These are phyloP conservation scores for Octonoba sinensis DNA, from an alignment of 2,888 invertebrate genomes.

Conservation along the genomic window DNA sequence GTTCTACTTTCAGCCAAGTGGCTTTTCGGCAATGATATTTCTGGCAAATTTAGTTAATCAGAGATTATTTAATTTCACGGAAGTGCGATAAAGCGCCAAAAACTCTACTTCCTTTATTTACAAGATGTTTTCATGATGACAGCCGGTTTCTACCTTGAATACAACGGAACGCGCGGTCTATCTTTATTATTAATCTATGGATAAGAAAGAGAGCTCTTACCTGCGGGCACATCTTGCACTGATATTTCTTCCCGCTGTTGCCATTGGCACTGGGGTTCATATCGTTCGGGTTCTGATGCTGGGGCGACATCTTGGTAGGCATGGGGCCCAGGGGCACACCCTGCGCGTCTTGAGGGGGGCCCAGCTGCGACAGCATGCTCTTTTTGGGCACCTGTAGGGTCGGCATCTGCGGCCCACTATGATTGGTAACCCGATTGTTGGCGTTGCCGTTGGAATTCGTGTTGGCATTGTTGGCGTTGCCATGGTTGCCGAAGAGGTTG, in stretches of 20 bases:
- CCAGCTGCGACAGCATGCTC: constrained; percentile 78
- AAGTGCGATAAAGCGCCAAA: too few species aligned
- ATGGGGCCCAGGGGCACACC: constrained; percentile 71
- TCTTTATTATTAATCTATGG: too few species aligned
- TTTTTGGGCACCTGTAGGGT: constrained; percentile 69
- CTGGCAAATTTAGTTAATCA: too few species aligned
- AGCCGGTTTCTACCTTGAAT: too few species aligned
- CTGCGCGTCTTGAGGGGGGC: constrained; percentile 80
- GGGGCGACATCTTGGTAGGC: constrained; percentile 69
- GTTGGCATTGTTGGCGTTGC: constrained; percentile 27
- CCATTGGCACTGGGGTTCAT: constrained; percentile 68
- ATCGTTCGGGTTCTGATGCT: constrained; percentile 71
- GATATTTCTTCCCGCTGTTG: constrained; percentile 82
- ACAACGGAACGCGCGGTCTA: too few species aligned
- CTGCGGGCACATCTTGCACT: constrained; percentile 98
- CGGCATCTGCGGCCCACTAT: constrained; percentile 73
- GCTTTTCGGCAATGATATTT: too few species aligned
- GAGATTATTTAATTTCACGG: too few species aligned
- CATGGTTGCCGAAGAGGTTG: constrained; percentile 55
- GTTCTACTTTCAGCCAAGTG: too few species aligned
- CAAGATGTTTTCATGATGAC: too few species aligned
- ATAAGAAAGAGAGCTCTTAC: constrained; percentile 79
- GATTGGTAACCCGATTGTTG: constrained; percentile 68
- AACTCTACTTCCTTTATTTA: too few species aligned
- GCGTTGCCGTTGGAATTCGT: constrained; percentile 30